Evolutionary conservation across 2,888 invertebrate species (phyloP).

Genomic region (Oscheius myriophilus): DNA sequence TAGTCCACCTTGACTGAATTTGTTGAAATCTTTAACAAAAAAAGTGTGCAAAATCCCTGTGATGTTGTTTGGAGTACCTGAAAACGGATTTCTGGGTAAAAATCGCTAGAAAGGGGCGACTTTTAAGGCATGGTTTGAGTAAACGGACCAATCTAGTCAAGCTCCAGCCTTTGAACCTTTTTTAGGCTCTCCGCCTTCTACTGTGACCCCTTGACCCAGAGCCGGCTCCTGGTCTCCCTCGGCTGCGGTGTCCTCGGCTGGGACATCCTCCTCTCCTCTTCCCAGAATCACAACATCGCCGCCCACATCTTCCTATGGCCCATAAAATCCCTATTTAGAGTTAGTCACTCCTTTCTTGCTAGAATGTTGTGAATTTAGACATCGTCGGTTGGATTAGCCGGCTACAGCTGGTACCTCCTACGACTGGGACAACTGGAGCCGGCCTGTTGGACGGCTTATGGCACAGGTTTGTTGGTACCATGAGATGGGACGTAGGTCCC

Average conservation of each 20-base stretch:
- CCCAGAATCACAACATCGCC: slow-evolving; percentile 56
- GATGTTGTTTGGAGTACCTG: too few relatives aligned
- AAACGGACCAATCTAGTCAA: background rate
- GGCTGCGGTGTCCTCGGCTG: slow-evolving; percentile 55
- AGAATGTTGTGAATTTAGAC: slow-evolving; percentile 33
- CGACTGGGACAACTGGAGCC: slow-evolving; percentile 33
- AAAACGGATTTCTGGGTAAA: too few relatives aligned
- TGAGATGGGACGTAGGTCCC: background rate
- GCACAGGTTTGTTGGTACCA: slow-evolving; percentile 34
- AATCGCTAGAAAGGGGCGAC: too few relatives aligned
- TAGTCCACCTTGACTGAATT: too few relatives aligned
- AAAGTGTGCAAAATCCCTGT: too few relatives aligned
- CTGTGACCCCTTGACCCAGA: slow-evolving; percentile 47
- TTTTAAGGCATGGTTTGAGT: too few relatives aligned
- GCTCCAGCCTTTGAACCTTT: background rate
- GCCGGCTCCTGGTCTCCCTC: slow-evolving; percentile 43
- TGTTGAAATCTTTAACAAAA: too few relatives aligned
- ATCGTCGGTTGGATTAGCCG: slow-evolving; percentile 37
- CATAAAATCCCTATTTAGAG: slow-evolving; percentile 57
- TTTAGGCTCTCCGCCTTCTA: slow-evolving; percentile 54
- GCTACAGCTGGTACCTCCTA: slow-evolving; percentile 43
- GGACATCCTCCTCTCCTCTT: slow-evolving; percentile 63
- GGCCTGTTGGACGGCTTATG: slow-evolving; percentile 54
- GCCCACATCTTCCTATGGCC: slow-evolving; percentile 63
- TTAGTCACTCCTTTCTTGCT: slow-evolving; percentile 13